These are phyloP conservation scores for Apodemia mormo DNA, from an alignment of 2,888 invertebrate genomes.

Conservation along the genomic window DNA sequence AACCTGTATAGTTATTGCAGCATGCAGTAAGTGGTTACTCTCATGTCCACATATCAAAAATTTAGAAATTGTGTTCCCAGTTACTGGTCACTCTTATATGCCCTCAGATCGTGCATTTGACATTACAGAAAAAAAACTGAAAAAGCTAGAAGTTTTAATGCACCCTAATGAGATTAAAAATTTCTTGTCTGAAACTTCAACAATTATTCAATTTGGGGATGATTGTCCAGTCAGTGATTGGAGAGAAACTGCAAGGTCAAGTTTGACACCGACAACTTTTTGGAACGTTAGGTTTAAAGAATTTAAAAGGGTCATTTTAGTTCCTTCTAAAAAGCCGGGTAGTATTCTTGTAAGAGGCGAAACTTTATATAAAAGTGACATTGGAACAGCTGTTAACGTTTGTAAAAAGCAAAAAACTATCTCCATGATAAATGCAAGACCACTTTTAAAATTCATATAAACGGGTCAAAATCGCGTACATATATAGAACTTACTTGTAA, in stretches of 20 bases:
- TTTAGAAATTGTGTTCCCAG: neutral
- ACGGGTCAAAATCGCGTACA: too few relatives aligned
- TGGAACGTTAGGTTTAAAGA: neutral
- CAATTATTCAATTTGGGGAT: neutral
- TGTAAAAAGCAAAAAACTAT: neutral
- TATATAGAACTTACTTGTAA: too few relatives aligned
- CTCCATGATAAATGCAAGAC: neutral
- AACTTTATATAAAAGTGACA: conserved; percentile 8
- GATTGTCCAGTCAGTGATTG: neutral
- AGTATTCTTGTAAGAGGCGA: neutral
- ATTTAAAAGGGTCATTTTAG: neutral
- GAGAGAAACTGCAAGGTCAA: neutral
- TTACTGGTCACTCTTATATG: neutral
- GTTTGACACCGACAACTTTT: neutral
- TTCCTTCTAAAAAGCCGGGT: neutral
- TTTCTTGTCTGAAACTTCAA: neutral
- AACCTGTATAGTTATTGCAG: neutral
- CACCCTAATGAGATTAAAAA: neutral
- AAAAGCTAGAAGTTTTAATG: neutral
- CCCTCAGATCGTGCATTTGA: neutral
- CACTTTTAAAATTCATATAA: too few relatives aligned
- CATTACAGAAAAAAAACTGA: neutral
- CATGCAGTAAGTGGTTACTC: neutral
- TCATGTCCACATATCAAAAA: neutral
- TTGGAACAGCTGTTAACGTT: neutral